Base-by-base conservation (phyloP, 2,797 vertebrate genomes). In the Eptatretus atami region DNA sequence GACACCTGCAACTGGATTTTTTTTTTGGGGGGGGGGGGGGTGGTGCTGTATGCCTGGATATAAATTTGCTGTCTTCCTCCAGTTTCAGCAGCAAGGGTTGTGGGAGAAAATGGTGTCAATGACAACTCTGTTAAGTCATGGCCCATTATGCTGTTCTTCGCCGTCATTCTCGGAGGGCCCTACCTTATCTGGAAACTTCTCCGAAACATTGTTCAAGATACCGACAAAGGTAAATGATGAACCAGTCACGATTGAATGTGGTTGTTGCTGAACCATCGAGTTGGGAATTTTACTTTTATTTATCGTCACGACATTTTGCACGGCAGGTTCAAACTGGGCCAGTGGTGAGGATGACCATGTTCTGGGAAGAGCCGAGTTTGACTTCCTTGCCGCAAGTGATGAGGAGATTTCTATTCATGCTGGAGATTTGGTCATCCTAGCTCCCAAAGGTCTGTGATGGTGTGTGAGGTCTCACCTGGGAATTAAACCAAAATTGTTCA, bases 171-270 rank as follows among this genome's bases (percentile, higher is more conserved):
- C 64, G 92, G 92, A 8, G 92, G 88, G 61, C 88, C 92, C 8
- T 95, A 95, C 70, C 80, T 98, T 64, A 94, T 98, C 70, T 95
- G 88, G 92, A 94, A 86, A 68, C 78, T 98, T 63, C 76, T 96
- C 3, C 76, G 78, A 67, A 86, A 84, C 64, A 75, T 74, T 1
- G 68, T 81, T 55, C 68, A 78, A 0, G 82, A 85, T 67, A n/a
- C 57, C 10, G 75, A 80, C 68, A 75, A 67, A 65, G 79, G 87
- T 95, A 75, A 76, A 78, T 68, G 9, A 10, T 24, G 31, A 44
- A 44, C 31, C 31, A 44, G 31, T 44, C 31, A 44, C 31, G 4
- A 44, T 44, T 44, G 31, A 44, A 44, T 8, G 31, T 44, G 31
- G 31, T 44, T 44, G 31, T 44, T 44, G 31, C 4, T 44, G 31